Evolutionary conservation across 2,113 vertebrate species (phyloP).

Genomic region (Orcinus orca): DNA sequence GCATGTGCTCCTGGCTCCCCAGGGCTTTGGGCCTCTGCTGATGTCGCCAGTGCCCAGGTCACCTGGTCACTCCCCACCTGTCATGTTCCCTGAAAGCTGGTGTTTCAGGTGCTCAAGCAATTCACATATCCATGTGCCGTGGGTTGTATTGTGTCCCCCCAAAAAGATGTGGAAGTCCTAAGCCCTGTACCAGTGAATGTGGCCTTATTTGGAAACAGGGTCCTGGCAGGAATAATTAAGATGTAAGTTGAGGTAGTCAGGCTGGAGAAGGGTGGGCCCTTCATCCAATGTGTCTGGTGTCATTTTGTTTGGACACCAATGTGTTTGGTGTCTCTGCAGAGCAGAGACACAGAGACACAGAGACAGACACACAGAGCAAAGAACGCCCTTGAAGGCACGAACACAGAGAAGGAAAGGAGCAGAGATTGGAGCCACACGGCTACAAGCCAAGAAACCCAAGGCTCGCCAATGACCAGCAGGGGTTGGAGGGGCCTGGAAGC

Average conservation of each 20-base stretch:
- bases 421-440: rapidly evolving
- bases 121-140: rapidly evolving
- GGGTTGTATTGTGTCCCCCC: neutral
- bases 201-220: neutral
- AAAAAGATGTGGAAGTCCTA: neutral
- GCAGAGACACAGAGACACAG: neutral
- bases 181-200: neutral
- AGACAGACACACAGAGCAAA: neutral
- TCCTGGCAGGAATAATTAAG: neutral
- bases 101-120: neutral
- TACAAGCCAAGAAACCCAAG: neutral
- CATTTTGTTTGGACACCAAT: neutral
- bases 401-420: too few relatives aligned
- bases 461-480: neutral
- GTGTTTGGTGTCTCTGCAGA: neutral
- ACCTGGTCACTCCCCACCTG: neutral
- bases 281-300: neutral
- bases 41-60: rapidly evolving
- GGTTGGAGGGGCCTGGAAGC: neutral
- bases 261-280: neutral
- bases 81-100: neutral
- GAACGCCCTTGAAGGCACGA: rapidly evolving
- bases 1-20: rapidly evolving
- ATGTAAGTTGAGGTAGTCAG: rapidly evolving
- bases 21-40: neutral